Evolutionary conservation across 2,797 vertebrate genomes (phyloP), one percentile per base, ranked within the genome.

Genomic region (Scyliorhinus canicula): DNA sequence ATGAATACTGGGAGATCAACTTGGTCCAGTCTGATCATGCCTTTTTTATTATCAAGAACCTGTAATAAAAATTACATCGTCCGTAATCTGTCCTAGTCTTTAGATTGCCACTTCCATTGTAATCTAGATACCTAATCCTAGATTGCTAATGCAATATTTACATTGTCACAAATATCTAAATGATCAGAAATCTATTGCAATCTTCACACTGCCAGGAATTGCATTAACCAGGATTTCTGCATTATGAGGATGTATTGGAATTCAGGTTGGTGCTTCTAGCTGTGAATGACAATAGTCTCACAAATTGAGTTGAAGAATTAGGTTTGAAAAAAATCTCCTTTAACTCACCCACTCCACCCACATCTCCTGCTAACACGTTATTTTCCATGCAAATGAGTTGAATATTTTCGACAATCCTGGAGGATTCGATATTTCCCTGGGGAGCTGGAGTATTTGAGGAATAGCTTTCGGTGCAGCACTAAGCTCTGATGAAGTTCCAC

Each of bases 281-380:
- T 47, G 79, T 82, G 79, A 47, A 47, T 11, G 21, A 91, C 3
- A 60, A 40, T 2, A 44, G 7, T 91, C n/a, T 91, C 57, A 91
- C 55, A 35, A 63, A 63, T 40, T 60, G 57, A 90, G 24, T n/a
- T 91, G 88, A 63, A 91, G n/a, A 91, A 91, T 63, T 63, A 24
- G n/a, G n/a, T 57, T 91, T 57, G 35, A 65, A 91, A 91, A 91
- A 35, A 63, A 19, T 44, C 57, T 91, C 60, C 52, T 44, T 91
- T 24, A 63, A 91, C 88, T 57, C 57, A 44, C 57, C 88, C 57
- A 91, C 57, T 91, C 88, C 88, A 91, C n/a, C 88, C 88, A 91
- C 57, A 19, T 52, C 7, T 55, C n/a, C 86, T 60, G 55, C 55
- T 19, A 57, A 35, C 35, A 90, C 84, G 55, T 86, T 55, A 82